Percentiles rank a stretch among this genome's conserved stretches.
phyloP scores from a whole-genome alignment of 2,113 vertebrate species.

The Sorex fumeus region DNA sequence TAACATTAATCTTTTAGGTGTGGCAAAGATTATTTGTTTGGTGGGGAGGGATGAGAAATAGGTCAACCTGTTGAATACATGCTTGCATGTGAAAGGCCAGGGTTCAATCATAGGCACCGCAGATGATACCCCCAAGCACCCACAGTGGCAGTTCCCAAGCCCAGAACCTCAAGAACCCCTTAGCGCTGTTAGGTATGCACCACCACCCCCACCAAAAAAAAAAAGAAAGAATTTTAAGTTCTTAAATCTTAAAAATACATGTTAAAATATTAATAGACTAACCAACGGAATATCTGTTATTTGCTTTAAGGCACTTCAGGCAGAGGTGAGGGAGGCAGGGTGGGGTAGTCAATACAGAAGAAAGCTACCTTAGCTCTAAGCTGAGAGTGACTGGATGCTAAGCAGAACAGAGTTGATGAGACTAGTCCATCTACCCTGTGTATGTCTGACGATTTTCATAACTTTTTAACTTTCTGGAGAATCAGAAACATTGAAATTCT shows the following conservation, averaged over 20 bases:
- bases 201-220: too few species aligned
- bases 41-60: too few species aligned
- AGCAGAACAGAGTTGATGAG: background rate
- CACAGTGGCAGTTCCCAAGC: too few species aligned
- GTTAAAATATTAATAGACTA: background rate
- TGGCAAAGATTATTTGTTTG: background rate
- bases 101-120: too few species aligned
- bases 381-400: background rate
- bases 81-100: too few species aligned
- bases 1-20: background rate
- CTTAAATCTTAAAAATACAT: slow-evolving; percentile 22
- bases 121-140: too few species aligned
- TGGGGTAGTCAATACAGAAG: background rate
- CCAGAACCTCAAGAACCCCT: too few species aligned
- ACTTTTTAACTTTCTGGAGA: slow-evolving; percentile 12
- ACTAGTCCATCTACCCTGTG: background rate
- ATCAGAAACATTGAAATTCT: background rate
- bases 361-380: background rate
- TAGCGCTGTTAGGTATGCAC: too few species aligned
- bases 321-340: background rate
- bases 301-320: background rate
- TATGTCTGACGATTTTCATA: background rate
- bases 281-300: background rate
- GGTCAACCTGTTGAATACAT: too few species aligned
- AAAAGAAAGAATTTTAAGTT: background rate